phyloP scores from a whole-genome alignment of 2,888 invertebrate species.

The Criorhina ranunculi region DNA sequence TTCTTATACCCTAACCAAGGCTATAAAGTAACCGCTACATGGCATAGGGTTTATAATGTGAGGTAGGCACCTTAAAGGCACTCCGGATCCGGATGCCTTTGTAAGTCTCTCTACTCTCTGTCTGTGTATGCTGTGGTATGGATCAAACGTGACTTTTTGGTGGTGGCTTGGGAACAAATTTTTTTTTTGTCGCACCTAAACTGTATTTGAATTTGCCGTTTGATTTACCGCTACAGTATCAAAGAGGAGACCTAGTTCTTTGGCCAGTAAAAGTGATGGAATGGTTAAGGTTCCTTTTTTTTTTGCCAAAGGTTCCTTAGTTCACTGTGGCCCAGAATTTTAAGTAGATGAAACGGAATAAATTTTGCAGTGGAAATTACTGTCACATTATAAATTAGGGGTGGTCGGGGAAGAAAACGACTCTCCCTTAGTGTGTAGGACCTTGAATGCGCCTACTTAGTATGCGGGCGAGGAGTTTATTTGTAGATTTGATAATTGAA shows the following conservation, averaged over 20 bases:
- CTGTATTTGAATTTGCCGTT: slow-evolving; percentile 65
- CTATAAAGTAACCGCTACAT: slow-evolving; percentile 36
- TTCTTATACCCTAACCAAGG: slow-evolving; percentile 21
- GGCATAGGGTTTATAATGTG: slow-evolving; percentile 19
- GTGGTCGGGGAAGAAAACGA: neutral
- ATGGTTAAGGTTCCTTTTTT: slow-evolving; percentile 13
- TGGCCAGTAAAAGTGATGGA: slow-evolving; percentile 30
- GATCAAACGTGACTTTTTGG: slow-evolving; percentile 34
- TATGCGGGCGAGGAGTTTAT: slow-evolving; percentile 41
- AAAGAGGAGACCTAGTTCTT: slow-evolving; percentile 13
- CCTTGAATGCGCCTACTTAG: slow-evolving; percentile 22
- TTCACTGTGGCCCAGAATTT: slow-evolving; percentile 63
- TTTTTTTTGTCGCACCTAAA: slow-evolving; percentile 33
- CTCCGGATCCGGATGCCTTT: slow-evolving; percentile 16
- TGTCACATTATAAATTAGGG: slow-evolving; percentile 71
- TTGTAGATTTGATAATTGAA: slow-evolving; percentile 60
- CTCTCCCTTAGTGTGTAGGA: slow-evolving; percentile 8
- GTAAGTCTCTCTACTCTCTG: neutral
- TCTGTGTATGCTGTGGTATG: slow-evolving; percentile 3
- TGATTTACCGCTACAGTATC: slow-evolving; percentile 61
- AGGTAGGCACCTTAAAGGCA: slow-evolving; percentile 22
- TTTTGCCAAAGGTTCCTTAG: slow-evolving; percentile 19
- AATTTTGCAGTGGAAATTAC: slow-evolving; percentile 65
- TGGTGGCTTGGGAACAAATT: neutral
- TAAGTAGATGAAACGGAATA: slow-evolving; percentile 64